A percentile compares a stretch with the other conserved stretches of the same genome.
phyloP scores from a whole-genome alignment of 2,888 invertebrate genomes.

The Acleris sparsana region DNA sequence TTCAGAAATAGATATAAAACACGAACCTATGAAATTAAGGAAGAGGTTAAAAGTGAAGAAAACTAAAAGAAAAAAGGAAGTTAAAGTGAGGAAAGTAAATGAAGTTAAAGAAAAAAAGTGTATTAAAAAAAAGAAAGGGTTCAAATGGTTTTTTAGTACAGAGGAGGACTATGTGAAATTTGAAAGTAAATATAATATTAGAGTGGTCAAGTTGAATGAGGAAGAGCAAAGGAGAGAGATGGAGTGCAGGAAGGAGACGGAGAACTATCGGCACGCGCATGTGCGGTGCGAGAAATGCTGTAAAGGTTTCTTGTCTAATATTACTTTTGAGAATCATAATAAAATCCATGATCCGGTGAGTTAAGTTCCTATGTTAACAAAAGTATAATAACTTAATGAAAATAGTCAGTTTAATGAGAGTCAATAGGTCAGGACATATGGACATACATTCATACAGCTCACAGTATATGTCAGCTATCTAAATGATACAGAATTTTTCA shows the following conservation, averaged over 20 bases:
- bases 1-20: conserved; percentile 31
- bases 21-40: conserved; percentile 14
- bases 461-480: no score
- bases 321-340: conserved; percentile 33
- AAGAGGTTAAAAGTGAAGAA: conserved; percentile 14
- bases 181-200: conserved; percentile 36
- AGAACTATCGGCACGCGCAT: conserved; percentile 30
- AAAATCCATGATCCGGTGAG: conserved; percentile 33
- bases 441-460: no score
- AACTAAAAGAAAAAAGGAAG: conserved; percentile 1
- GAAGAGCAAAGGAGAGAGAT: conserved; percentile 40
- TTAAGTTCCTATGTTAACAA: neutral
- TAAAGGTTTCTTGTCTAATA: conserved; percentile 28
- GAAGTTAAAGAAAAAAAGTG: neutral
- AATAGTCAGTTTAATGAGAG: no score
- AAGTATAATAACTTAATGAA: no score
- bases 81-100: conserved; percentile 22
- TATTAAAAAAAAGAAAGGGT: conserved; percentile 24
- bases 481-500: neutral
- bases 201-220: conserved; percentile 34
- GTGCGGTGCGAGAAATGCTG: conserved; percentile 34
- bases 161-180: conserved; percentile 39
- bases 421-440: no score
- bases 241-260: conserved; percentile 24
- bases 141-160: conserved; percentile 34